Evolutionary conservation across 2,797 vertebrate species (phyloP).

Genomic region (Spondyliosoma cantharus): DNA sequence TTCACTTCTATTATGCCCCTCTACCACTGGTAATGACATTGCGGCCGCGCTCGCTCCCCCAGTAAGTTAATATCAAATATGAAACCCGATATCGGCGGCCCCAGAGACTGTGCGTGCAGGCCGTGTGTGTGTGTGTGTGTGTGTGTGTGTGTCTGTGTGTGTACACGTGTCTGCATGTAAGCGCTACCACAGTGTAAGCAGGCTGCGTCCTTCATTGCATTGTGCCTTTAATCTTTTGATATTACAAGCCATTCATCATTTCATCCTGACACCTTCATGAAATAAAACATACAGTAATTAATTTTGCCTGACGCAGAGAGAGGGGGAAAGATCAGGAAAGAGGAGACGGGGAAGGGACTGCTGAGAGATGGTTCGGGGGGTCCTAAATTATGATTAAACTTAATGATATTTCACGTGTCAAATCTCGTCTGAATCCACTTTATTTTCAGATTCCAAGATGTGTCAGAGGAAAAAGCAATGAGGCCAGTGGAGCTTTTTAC

Average conservation of each 20-base stretch:
- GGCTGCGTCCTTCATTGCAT: slow-evolving; percentile 74
- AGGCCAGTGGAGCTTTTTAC: slow-evolving; percentile 54
- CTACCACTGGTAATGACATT: slow-evolving; percentile 83
- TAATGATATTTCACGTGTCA: slow-evolving; percentile 64
- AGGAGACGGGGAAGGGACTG: slow-evolving; percentile 51
- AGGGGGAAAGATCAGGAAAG: slow-evolving; percentile 45
- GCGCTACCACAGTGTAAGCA: slow-evolving; percentile 68
- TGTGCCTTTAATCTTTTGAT: slow-evolving; percentile 84
- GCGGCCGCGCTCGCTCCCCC: slow-evolving; percentile 78
- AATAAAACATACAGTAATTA: slow-evolving; percentile 91
- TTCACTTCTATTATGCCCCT: slow-evolving; percentile 86
- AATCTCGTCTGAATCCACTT: slow-evolving; percentile 75
- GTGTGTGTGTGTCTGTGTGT: slow-evolving; percentile 52
- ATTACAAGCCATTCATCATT: slow-evolving; percentile 92
- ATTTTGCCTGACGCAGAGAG: slow-evolving; percentile 83
- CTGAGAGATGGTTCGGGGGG: slow-evolving; percentile 44
- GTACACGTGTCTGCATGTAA: slow-evolving; percentile 68
- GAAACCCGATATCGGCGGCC: slow-evolving; percentile 80
- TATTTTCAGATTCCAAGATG: slow-evolving; percentile 79
- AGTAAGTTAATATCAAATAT: slow-evolving; percentile 85
- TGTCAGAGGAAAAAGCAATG: slow-evolving; percentile 71
- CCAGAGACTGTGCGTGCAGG: slow-evolving; percentile 70
- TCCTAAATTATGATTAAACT: slow-evolving; percentile 70
- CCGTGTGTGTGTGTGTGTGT: slow-evolving; percentile 45
- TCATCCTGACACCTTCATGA: slow-evolving; percentile 86